Evolutionary conservation across 2,797 vertebrate genomes (phyloP).

Genomic region (Leptoclinus maculatus): DNA sequence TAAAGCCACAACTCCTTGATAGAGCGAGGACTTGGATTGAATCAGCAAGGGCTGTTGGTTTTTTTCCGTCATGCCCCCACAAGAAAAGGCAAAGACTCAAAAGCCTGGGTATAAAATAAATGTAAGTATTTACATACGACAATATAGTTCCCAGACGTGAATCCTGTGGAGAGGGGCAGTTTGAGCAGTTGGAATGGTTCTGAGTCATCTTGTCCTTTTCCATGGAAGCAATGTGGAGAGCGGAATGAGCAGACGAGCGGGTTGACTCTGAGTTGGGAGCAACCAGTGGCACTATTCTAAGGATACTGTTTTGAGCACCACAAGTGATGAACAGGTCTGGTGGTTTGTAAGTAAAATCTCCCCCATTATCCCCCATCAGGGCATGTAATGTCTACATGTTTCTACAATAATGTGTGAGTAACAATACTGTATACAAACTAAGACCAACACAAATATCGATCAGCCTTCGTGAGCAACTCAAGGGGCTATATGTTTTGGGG

Average conservation of each 20-base stretch:
- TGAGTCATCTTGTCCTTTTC: constrained; percentile 83
- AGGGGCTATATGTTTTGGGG: background rate
- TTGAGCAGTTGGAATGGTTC: constrained; percentile 67
- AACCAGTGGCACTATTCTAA: constrained; percentile 37
- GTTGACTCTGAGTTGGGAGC: constrained; percentile 55
- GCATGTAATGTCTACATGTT: background rate
- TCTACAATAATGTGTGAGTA: background rate
- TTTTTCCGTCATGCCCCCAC: constrained; percentile 59
- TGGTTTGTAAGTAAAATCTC: background rate
- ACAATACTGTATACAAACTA: background rate
- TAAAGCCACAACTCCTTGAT: constrained; percentile 57
- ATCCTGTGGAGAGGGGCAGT: constrained; percentile 74
- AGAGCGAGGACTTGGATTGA: constrained; percentile 65
- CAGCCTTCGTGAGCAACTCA: background rate
- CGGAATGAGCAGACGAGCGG: constrained; percentile 55
- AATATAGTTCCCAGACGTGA: constrained; percentile 75
- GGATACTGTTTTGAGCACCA: constrained; percentile 30
- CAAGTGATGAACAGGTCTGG: background rate
- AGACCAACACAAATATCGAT: background rate
- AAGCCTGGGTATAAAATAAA: constrained; percentile 72
- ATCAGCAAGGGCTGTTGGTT: constrained; percentile 62
- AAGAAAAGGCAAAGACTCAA: constrained; percentile 58
- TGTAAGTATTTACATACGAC: constrained; percentile 71
- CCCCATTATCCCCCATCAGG: background rate
- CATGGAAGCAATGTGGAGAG: constrained; percentile 71